These are phyloP conservation scores for Furcifer pardalis DNA, from an alignment of 2,797 vertebrate genomes.

Conservation along the genomic window DNA sequence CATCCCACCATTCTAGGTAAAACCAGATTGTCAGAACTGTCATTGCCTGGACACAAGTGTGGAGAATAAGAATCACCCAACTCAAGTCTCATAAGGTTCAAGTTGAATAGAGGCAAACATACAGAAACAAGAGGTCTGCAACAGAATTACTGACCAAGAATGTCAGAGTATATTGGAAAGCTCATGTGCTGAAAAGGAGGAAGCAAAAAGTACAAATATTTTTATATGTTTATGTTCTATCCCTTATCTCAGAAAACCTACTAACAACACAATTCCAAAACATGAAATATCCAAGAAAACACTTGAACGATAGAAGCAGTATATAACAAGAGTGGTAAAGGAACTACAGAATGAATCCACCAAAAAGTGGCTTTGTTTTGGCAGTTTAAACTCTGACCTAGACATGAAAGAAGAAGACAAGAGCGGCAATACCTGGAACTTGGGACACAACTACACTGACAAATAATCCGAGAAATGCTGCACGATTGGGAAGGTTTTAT, in stretches of 20 bases:
- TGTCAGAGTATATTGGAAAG: background rate
- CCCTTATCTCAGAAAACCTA: background rate
- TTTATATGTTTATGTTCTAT: background rate
- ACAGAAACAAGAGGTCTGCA: background rate
- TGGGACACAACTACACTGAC: too few species aligned
- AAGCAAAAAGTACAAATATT: background rate
- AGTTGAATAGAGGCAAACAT: background rate
- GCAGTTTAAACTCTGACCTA: too few species aligned
- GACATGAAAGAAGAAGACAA: too few species aligned
- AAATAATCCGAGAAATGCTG: too few species aligned
- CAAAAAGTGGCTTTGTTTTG: too few species aligned
- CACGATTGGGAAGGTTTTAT: too few species aligned
- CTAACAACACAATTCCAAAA: background rate
- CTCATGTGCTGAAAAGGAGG: background rate
- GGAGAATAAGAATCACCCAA: background rate
- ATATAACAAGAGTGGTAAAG: too few species aligned
- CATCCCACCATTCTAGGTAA: too few species aligned
- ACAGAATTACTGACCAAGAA: background rate
- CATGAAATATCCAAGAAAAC: background rate
- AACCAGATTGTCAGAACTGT: too few species aligned
- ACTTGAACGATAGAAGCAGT: background rate
- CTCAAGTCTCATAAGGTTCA: background rate
- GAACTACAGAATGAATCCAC: too few species aligned
- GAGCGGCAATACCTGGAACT: background rate
- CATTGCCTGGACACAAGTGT: background rate